These are phyloP conservation scores for Vombatus ursinus DNA, from an alignment of 2,113 vertebrate genomes.

Conservation along the genomic window DNA sequence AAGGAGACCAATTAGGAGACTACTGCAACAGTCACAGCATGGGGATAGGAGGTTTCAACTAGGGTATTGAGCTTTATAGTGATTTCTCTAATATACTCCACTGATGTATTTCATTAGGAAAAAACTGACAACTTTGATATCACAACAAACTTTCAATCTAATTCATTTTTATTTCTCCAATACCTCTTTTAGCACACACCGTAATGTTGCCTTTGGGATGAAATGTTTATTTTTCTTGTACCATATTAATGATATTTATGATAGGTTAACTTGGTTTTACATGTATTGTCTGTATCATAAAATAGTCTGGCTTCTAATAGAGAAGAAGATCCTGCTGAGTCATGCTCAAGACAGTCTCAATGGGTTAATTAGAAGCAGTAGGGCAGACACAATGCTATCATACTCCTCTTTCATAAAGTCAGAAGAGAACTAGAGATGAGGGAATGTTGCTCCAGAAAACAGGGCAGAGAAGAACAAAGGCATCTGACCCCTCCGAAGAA, in stretches of 20 bases:
- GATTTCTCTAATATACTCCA: background rate
- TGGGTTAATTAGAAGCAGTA: constrained; percentile 24
- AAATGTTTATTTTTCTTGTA: background rate
- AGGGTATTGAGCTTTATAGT: background rate
- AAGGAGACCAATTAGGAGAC: background rate
- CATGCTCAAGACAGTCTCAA: constrained; percentile 15
- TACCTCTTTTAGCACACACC: background rate
- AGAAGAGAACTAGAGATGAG: constrained; percentile 12
- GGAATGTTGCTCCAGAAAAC: background rate
- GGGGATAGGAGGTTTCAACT: background rate
- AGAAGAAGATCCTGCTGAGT: constrained; percentile 43
- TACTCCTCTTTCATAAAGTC: background rate
- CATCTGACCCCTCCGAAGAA: background rate
- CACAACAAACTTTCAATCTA: background rate
- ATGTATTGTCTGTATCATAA: background rate
- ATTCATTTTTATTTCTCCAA: background rate
- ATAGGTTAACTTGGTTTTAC: constrained; percentile 8
- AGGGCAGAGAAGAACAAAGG: background rate
- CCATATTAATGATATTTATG: background rate
- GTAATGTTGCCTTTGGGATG: constrained; percentile 1
- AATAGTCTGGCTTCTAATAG: constrained; percentile 2
- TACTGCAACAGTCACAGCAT: background rate
- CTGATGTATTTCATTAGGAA: background rate
- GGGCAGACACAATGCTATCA: constrained; percentile 20
- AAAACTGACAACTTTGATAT: background rate